Evolutionary conservation across 2,888 invertebrate species (phyloP), one percentile per base, ranked within the genome.

Genomic region (Teinopalpus imperialis): DNA sequence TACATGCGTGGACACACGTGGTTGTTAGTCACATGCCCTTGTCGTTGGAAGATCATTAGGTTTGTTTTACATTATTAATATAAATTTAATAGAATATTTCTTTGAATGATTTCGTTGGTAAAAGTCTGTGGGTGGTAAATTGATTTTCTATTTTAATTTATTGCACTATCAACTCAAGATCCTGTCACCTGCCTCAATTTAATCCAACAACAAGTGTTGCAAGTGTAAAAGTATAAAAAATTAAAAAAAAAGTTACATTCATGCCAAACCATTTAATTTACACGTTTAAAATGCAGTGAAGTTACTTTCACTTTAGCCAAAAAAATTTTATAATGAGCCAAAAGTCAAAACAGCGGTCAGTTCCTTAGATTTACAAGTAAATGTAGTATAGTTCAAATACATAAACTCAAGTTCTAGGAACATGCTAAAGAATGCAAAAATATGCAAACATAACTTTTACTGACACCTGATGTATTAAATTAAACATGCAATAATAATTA

Each of bases 1-100:
- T 81, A 81, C 80, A 75, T 77, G 86, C 87, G 74, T 76, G 76
- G 58, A 72, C 79, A 82, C 81, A 79, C 76, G 79, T 77, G 77
- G 34, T 47, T 41, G 49, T 59, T 61, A 63, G 64, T 63, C 50
- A 59, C 56, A 48, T 40, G 23, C 34, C n/a, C 26, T 8, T 24
- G 35, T 35, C 18, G 18, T 27, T 30, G 36, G 24, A 18, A 9
- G 29, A 18, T 13, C n/a, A 10, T 26, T 16, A 8, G n/a, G n/a
- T n/a, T n/a, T n/a, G n/a, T n/a, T n/a, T n/a, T n/a, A n/a, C n/a
- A 30, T 7, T 4, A 30, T 14, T 30, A 8, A 7, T 6, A 14
- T 1, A 10, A 35, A 35, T 6, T 35, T 8, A 20, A 34, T 5
- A 18, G 6, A 7, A 34, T 7, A 24, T n/a, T 7, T 2, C 9